These are phyloP conservation scores for Coptodon rendalli DNA, from an alignment of 2,113 vertebrate species.

Conservation along the genomic window DNA sequence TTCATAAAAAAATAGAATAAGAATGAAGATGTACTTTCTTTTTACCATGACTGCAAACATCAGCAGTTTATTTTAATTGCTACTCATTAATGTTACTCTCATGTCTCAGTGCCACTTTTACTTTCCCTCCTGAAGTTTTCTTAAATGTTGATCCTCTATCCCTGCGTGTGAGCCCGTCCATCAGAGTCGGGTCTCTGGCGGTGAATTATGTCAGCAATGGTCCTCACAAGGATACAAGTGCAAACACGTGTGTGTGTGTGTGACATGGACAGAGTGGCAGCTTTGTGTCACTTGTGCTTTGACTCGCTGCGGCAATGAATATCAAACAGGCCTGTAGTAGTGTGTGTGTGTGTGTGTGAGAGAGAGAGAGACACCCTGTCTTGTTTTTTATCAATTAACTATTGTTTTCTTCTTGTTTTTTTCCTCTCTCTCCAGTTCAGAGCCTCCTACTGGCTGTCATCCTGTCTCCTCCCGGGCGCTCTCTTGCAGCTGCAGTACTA, in stretches of 20 bases:
- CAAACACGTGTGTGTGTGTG: neutral
- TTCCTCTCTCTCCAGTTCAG: neutral
- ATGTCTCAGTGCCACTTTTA: neutral
- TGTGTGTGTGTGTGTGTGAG: neutral
- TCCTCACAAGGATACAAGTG: neutral
- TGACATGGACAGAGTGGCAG: conserved; percentile 1
- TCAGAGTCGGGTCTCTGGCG: neutral
- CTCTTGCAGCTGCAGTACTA: neutral
- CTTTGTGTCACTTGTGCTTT: conserved; percentile 33
- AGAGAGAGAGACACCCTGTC: neutral
- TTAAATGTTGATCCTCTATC: neutral
- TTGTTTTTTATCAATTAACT: conserved; percentile 31
- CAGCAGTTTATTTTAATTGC: neutral
- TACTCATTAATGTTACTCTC: neutral
- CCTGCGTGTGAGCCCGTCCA: neutral
- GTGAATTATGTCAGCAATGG: neutral
- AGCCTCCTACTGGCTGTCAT: neutral
- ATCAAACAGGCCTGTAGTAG: conserved; percentile 37
- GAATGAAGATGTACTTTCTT: neutral
- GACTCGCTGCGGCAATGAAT: conserved; percentile 19
- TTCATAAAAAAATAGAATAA: neutral
- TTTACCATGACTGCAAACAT: neutral
- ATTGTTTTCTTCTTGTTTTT: conserved; percentile 24
- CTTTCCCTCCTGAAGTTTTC: neutral
- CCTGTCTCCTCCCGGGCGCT: neutral